phyloP scores from a whole-genome alignment of 92 coral and sea anemone species.

The Umimayanthus kanabou region DNA sequence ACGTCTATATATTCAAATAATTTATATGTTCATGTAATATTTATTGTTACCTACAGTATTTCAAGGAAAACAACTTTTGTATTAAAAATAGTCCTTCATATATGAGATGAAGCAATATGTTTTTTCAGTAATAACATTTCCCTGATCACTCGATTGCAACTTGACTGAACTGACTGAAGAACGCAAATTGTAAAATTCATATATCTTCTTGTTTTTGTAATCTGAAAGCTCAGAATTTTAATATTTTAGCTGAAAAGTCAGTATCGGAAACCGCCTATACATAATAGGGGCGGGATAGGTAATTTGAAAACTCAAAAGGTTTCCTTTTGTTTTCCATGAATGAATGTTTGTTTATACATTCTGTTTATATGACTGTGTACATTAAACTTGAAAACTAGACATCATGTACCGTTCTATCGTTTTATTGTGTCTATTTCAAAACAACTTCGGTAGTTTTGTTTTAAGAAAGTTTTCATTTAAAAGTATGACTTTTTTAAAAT shows the following conservation, averaged over 20 bases:
- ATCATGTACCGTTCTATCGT: not conserved
- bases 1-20: not conserved
- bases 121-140: too few relatives aligned
- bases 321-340: not conserved
- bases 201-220: too few relatives aligned
- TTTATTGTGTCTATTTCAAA: not conserved
- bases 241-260: not conserved
- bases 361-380: not conserved
- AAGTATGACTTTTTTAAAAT: not conserved
- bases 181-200: too few relatives aligned
- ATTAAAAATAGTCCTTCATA: not conserved
- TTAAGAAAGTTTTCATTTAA: not conserved
- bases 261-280: not conserved
- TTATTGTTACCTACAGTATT: not conserved
- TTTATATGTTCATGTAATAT: not conserved
- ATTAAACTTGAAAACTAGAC: not conserved
- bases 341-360: slow-evolving; percentile 12
- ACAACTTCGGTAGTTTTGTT: not conserved
- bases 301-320: slow-evolving; percentile 1
- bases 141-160: too few relatives aligned
- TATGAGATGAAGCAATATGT: not conserved
- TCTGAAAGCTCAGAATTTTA: not conserved
- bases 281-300: not conserved
- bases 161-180: too few relatives aligned
- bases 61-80: not conserved